A percentile compares a stretch with the other conserved stretches of the same genome.
phyloP scores from a whole-genome alignment of 2,113 vertebrate species.

The Hippolais icterina region DNA sequence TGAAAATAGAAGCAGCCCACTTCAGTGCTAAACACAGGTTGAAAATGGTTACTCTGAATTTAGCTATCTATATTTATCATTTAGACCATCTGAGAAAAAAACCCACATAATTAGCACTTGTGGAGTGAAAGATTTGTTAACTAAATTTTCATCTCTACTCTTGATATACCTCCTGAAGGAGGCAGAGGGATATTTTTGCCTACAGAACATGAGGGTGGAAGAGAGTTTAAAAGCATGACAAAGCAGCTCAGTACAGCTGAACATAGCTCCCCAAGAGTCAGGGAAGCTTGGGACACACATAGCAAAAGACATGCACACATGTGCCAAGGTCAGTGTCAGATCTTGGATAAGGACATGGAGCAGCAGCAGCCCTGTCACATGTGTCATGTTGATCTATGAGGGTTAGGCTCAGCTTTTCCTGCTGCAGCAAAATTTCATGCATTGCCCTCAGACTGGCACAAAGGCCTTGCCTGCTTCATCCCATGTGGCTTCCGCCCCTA shows the following conservation, averaged over 20 bases:
- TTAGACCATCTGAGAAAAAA: constrained; percentile 18
- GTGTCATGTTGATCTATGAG: fast-evolving
- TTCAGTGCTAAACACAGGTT: constrained; percentile 23
- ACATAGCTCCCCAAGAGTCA: not conserved
- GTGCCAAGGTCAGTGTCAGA: fast-evolving
- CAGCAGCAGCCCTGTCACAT: fast-evolving
- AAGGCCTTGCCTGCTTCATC: not conserved
- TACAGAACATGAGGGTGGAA: not conserved
- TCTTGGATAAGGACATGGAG: not conserved
- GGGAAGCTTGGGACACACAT: not conserved
- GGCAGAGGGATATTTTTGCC: constrained; percentile 24
- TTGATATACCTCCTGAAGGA: not conserved
- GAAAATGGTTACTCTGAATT: constrained; percentile 46
- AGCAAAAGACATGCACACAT: fast-evolving
- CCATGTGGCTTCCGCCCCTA: not conserved
- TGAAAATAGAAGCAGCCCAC: constrained; percentile 46
- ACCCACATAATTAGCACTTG: not conserved
- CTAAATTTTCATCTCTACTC: not conserved
- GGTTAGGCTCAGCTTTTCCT: not conserved
- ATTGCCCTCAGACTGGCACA: fast-evolving
- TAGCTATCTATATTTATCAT: constrained; percentile 47
- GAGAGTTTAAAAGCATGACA: not conserved
- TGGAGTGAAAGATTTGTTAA: not conserved
- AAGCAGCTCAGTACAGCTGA: not conserved
- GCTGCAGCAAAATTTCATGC: not conserved